Evolutionary conservation across 2,113 vertebrate genomes (phyloP).

Genomic region (Sturnus vulgaris): DNA sequence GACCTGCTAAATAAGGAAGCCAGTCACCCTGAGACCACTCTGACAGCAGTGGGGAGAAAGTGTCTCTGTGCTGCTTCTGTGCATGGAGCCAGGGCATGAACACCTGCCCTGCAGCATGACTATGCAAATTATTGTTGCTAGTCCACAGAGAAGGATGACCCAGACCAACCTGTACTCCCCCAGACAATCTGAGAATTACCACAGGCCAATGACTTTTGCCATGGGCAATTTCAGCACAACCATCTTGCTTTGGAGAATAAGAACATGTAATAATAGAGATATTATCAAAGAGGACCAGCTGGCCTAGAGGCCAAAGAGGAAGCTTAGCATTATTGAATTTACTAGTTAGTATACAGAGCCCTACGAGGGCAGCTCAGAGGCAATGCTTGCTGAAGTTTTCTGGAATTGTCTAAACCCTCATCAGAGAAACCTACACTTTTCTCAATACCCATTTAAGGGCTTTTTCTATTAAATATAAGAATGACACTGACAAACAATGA

Average conservation of each 20-base stretch:
- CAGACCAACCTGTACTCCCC: background rate
- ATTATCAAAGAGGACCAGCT: background rate
- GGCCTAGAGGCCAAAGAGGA: background rate
- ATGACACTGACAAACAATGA: background rate
- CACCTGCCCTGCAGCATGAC: background rate
- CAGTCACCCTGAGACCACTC: background rate
- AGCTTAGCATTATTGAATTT: background rate
- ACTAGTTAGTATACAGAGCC: background rate
- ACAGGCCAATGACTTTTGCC: background rate
- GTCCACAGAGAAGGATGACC: background rate
- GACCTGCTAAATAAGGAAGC: background rate
- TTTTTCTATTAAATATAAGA: background rate
- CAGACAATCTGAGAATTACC: background rate
- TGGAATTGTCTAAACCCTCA: background rate
- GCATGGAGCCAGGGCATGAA: background rate
- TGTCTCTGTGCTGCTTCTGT: background rate
- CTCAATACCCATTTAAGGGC: background rate
- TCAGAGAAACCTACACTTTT: background rate
- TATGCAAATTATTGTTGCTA: background rate
- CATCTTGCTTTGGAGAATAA: background rate
- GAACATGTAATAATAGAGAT: background rate
- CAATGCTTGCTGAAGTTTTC: background rate
- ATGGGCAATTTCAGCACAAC: background rate
- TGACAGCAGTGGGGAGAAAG: background rate
- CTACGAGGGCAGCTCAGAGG: background rate